phyloP scores from a whole-genome alignment of 1,140 invertebrate genomes.

The Bombus confusus region DNA sequence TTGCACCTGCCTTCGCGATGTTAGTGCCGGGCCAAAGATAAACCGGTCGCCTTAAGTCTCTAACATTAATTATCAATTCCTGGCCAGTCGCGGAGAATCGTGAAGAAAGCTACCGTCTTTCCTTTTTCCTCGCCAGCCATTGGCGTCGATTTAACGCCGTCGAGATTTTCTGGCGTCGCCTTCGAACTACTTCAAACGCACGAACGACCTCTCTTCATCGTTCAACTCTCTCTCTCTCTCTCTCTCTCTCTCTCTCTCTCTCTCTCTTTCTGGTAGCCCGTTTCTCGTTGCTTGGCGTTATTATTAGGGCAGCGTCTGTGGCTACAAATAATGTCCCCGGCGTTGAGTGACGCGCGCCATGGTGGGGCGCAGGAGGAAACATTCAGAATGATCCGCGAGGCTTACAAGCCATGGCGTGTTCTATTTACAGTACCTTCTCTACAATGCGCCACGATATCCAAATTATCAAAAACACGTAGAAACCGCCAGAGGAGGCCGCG shows the following conservation, averaged over 20 bases:
- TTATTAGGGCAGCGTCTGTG: conserved; percentile 61
- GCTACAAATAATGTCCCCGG: conserved; percentile 64
- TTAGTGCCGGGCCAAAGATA: conserved; percentile 66
- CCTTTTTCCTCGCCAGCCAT: conserved; percentile 23
- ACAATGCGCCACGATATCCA: conserved; percentile 20
- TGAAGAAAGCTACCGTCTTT: conserved; percentile 25
- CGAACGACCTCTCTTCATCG: background rate
- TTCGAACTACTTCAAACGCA: conserved; percentile 24
- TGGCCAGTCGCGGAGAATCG: background rate
- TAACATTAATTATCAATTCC: conserved; percentile 69
- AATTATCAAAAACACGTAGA: background rate
- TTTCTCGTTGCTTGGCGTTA: conserved; percentile 50
- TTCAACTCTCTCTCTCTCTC: conserved; percentile 1
- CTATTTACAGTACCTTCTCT: conserved; percentile 54
- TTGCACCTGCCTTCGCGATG: conserved; percentile 71
- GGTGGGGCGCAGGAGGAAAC: conserved; percentile 36
- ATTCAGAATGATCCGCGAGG: conserved; percentile 64
- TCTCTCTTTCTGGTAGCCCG: conserved; percentile 3
- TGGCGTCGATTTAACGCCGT: conserved; percentile 52
- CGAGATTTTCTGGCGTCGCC: conserved; percentile 47
- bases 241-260: background rate
- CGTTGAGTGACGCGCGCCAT: conserved; percentile 55
- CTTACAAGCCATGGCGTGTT: conserved; percentile 33
- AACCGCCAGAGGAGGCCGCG: background rate
- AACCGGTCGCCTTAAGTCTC: conserved; percentile 61